Evolutionary conservation across 1,140 invertebrate genomes (phyloP), one percentile per base, ranked within the genome.

Genomic region (Zaprionus kolodkinae): DNA sequence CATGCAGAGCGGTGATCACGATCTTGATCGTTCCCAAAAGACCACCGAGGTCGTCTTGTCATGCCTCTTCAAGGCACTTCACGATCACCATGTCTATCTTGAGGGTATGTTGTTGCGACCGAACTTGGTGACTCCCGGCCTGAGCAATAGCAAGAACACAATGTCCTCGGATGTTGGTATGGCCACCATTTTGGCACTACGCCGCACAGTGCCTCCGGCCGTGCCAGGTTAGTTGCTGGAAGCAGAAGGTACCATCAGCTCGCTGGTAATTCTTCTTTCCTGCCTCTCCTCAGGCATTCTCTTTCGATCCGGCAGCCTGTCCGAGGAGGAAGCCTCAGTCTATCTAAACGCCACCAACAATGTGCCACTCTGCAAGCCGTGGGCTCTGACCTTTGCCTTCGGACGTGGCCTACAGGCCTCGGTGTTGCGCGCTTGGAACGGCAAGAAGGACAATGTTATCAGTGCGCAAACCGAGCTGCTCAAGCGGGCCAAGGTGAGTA

Each of bases 81-180:
- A 95, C 78, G 99, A 99, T 92, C 99, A 99, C 92, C 97, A 99
- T 91, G 97, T 99, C 25, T 99, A 95, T 94, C 94, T 99, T 61
- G 99, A 99, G 93, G 99, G 99, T 76, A 99, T 98, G 6, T 94
- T 99, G 1, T 94, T 99, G 57, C 99, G 99, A 93, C 98, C 99
- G 3, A 99, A 99, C 94, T 99, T 99, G 93, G 96, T 97, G 2
- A 98, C 97, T 4, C 94, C 97, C 56, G 98, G 97, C 33, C 96
- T 98, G 93, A 95, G 94, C 3, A 96, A 95, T 88, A 84, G 94
- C 3, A 96, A 94, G 43, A 96, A 95, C 66, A 95, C 94, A 73
- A 94, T 95, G 9, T 94, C 97, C 3, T 94, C 96, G 70, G 95
- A 99, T 71, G 96, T 97, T 36, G 96, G 95, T 4, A 84, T 94